Conservation (phyloP, 2,797 vertebrate genomes). For the Hylomyscus alleni region DNA sequence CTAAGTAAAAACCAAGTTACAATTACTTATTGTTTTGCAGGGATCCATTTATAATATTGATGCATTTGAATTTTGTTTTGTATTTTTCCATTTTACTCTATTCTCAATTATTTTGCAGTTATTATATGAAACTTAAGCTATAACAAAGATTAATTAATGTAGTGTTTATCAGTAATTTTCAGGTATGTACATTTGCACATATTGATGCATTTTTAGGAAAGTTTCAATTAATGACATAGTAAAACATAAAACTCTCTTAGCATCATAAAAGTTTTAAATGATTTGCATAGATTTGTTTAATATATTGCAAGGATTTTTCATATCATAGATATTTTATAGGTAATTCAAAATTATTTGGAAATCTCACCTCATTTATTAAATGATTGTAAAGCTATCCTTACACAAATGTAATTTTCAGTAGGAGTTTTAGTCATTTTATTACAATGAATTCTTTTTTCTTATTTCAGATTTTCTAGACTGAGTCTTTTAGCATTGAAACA, state of each 20-base stretch:
- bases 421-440: neutral
- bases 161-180: neutral
- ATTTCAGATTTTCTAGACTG: neutral
- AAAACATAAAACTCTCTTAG: neutral
- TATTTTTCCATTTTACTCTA: neutral
- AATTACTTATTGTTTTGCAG: neutral
- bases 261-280: neutral
- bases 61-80: neutral
- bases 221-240: neutral
- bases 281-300: neutral
- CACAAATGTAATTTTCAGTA: neutral
- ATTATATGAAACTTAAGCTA: neutral
- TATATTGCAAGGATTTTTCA: neutral
- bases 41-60: neutral
- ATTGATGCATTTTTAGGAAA: neutral
- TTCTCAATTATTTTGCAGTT: neutral
- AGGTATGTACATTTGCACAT: neutral
- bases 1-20: neutral
- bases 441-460: neutral
- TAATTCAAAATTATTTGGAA: neutral
- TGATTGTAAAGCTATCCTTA: neutral
- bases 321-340: neutral
- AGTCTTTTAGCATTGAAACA: neutral
- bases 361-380: neutral
- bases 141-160: neutral